These are phyloP conservation scores for Tetramorium bicarinatum DNA, from an alignment of 2,888 invertebrate genomes.

Conservation along the genomic window DNA sequence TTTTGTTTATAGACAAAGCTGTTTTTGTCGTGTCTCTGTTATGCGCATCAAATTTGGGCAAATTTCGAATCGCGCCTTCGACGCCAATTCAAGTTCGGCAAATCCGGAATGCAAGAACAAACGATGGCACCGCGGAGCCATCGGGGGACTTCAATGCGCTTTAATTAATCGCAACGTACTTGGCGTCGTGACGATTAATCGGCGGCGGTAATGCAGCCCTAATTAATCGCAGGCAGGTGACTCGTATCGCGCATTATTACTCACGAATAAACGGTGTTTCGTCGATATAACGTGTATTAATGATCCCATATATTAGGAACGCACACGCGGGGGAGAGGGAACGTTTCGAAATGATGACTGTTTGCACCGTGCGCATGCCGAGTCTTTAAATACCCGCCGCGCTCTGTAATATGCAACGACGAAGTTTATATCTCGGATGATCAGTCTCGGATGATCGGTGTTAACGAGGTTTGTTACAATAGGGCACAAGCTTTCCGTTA, in stretches of 20 bases:
- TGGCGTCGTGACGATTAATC: conserved; percentile 46
- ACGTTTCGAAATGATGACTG: not conserved
- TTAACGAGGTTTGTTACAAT: conserved; percentile 59
- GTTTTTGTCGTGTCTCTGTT: conserved; percentile 15
- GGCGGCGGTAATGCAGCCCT: conserved; percentile 29
- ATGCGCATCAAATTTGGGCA: not conserved
- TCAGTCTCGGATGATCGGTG: conserved; percentile 47
- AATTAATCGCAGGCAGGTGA: conserved; percentile 41
- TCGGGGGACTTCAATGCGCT: not conserved
- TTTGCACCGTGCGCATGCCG: not conserved
- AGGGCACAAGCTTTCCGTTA: conserved; percentile 17
- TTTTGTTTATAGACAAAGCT: conserved; percentile 33
- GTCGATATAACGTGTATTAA: conserved; percentile 31
- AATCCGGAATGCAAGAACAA: not conserved
- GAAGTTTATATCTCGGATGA: conserved; percentile 28
- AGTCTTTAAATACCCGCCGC: not conserved
- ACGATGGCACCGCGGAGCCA: not conserved
- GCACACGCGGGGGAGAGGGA: no score
- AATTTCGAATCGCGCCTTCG: not conserved
- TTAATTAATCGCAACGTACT: conserved; percentile 34
- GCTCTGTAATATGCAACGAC: conserved; percentile 14
- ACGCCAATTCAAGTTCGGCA: not conserved
- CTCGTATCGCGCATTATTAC: conserved; percentile 51
- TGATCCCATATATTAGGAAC: conserved; percentile 30
- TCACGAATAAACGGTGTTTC: conserved; percentile 38